Conservation (phyloP, 2,797 vertebrate genomes). For the Nothura maculosa region DNA sequence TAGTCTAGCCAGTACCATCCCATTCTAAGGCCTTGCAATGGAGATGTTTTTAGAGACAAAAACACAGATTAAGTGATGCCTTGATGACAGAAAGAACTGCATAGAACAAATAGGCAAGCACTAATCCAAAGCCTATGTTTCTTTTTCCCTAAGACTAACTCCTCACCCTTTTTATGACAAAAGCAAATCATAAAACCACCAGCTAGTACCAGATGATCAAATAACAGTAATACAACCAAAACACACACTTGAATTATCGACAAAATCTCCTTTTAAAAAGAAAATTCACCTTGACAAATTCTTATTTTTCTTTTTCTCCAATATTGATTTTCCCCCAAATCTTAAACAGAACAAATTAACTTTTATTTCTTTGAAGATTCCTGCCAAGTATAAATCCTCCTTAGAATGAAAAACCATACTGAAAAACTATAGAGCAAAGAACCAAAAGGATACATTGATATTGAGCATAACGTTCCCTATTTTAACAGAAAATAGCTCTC, state of each 20-base stretch:
- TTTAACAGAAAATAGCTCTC: background rate
- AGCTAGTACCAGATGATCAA: background rate
- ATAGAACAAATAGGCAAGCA: background rate
- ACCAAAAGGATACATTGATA: background rate
- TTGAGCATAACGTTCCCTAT: background rate
- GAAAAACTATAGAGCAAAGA: background rate
- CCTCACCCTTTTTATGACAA: background rate
- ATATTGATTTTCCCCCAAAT: background rate
- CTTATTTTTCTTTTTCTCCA: background rate
- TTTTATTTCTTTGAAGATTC: background rate
- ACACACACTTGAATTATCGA: background rate
- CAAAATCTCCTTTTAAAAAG: background rate
- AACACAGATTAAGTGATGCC: background rate
- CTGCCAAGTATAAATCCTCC: background rate
- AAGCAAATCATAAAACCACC: background rate
- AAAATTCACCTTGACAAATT: background rate
- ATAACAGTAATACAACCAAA: background rate
- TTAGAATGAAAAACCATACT: background rate
- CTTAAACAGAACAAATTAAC: background rate
- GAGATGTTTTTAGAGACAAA: background rate
- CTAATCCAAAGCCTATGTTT: background rate
- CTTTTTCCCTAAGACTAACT: background rate
- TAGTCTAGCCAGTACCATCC: accelerated
- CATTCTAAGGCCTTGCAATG: background rate
- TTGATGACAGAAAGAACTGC: background rate